Conservation (phyloP, 2,888 invertebrate genomes). For the Meteorus cinctellus region DNA sequence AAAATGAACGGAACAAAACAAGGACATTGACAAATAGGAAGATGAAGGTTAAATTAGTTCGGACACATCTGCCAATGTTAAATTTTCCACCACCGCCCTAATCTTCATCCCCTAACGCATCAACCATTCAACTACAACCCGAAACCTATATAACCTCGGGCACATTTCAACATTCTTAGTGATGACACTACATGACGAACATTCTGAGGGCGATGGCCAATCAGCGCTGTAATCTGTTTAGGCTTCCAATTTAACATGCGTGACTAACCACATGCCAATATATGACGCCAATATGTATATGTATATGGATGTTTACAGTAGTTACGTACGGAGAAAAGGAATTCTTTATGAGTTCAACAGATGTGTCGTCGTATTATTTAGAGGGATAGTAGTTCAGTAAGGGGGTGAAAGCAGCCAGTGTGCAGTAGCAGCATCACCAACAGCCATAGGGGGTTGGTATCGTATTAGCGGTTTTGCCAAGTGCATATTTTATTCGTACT, state of each 20-base stretch:
- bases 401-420: too few species aligned
- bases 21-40: conserved; percentile 7
- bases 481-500: conserved; percentile 56
- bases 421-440: background rate
- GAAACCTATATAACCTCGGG: conserved; percentile 14
- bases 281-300: conserved; percentile 15
- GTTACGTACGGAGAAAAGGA: conserved; percentile 47
- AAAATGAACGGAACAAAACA: background rate
- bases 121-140: background rate
- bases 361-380: conserved; percentile 61
- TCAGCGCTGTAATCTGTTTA: conserved; percentile 69
- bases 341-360: conserved; percentile 65
- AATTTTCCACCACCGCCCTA: conserved; percentile 16
- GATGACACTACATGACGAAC: conserved; percentile 29
- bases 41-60: conserved; percentile 58
- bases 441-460: background rate
- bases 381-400: background rate
- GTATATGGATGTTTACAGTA: background rate
- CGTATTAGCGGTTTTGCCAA: conserved; percentile 33
- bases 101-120: background rate
- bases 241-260: conserved; percentile 65
- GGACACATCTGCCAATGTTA: conserved; percentile 62
- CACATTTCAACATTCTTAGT: conserved; percentile 11
- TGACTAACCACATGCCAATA: conserved; percentile 63
- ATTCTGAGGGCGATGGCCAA: conserved; percentile 52